These are phyloP conservation scores for Metacarcinus magister DNA, from an alignment of 2,888 invertebrate genomes.

Conservation along the genomic window DNA sequence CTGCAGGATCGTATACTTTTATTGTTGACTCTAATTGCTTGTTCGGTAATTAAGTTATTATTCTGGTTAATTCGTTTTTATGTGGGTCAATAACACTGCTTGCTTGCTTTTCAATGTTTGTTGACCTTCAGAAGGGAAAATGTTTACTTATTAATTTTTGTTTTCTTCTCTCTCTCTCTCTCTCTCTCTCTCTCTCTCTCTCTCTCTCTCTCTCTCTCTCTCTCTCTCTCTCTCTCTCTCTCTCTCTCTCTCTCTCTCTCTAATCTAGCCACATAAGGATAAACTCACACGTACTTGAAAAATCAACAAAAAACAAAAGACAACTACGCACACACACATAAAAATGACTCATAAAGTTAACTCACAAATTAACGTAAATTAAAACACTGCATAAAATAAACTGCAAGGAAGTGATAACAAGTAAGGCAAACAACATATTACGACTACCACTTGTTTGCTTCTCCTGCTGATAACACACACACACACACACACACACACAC, in stretches of 20 bases:
- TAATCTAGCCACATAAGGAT: too few species aligned
- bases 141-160: background rate
- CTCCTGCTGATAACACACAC: too few species aligned
- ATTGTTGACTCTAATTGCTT: background rate
- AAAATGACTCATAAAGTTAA: too few species aligned
- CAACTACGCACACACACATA: too few species aligned
- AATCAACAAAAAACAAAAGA: too few species aligned
- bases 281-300: too few species aligned
- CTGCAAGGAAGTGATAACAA: too few species aligned
- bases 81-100: background rate
- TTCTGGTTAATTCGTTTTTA: background rate
- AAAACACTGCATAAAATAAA: too few species aligned
- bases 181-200: background rate
- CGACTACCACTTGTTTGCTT: too few species aligned
- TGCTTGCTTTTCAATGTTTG: background rate
- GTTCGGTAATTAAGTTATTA: slow-evolving; percentile 4
- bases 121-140: background rate
- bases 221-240: slow-evolving; percentile 26
- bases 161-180: background rate
- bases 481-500: too few species aligned
- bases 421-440: too few species aligned
- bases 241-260: background rate
- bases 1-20: background rate
- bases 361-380: too few species aligned
- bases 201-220: slow-evolving; percentile 26